Evolutionary conservation across 2,888 invertebrate genomes (phyloP).

Genomic region (Alsophila aescularia): DNA sequence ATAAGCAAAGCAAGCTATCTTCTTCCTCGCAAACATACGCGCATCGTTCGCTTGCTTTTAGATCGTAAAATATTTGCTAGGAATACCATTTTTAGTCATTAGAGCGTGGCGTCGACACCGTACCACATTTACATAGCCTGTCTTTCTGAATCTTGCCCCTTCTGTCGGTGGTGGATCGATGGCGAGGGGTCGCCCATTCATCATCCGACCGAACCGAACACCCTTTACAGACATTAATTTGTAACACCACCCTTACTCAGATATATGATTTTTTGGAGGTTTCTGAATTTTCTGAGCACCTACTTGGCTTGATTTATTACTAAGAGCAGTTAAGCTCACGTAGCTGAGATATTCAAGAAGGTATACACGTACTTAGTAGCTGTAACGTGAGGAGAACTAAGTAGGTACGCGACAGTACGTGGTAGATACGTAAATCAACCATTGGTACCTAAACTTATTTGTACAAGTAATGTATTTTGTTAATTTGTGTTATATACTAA

Average conservation of each 20-base stretch:
- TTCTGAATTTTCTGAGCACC: constrained; percentile 5
- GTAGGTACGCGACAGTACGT: too few relatives aligned
- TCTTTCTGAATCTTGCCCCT: constrained; percentile 52
- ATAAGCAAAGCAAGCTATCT: too few relatives aligned
- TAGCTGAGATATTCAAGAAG: neutral
- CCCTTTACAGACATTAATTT: constrained; percentile 44
- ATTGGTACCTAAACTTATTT: too few relatives aligned
- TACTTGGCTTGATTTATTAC: constrained; percentile 2
- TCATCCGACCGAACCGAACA: constrained; percentile 54
- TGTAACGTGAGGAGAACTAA: too few relatives aligned
- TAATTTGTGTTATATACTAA: too few relatives aligned
- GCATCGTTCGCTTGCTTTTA: too few relatives aligned
- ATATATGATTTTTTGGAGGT: constrained; percentile 17
- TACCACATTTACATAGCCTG: constrained; percentile 39
- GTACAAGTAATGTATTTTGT: too few relatives aligned
- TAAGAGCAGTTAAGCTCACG: neutral
- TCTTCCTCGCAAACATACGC: too few relatives aligned
- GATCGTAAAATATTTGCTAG: neutral
- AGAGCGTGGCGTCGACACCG: constrained; percentile 8
- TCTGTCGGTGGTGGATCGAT: constrained; percentile 57
- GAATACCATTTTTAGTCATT: constrained; percentile 16
- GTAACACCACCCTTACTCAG: constrained; percentile 27
- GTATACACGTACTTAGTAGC: too few relatives aligned
- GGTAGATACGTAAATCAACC: too few relatives aligned
- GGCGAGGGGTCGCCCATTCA: constrained; percentile 58